These are phyloP conservation scores for Periophthalmus magnuspinnatus DNA, from an alignment of 2,797 vertebrate species.

Conservation along the genomic window DNA sequence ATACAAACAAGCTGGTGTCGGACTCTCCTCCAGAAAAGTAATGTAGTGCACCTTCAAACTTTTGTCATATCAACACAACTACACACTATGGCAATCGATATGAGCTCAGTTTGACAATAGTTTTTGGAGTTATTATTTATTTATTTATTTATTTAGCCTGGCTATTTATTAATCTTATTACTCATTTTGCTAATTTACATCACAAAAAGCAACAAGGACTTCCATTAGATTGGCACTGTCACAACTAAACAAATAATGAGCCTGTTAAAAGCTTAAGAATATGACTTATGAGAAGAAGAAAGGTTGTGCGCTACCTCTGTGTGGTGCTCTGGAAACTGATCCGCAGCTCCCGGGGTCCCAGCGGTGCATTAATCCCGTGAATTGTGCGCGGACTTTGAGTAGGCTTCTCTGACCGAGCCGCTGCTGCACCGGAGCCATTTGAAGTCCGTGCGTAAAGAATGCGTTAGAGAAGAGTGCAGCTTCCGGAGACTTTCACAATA, in stretches of 20 bases:
- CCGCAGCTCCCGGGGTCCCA: not conserved
- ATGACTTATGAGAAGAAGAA: not conserved
- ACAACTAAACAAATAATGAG: not conserved
- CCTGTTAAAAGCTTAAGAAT: not conserved
- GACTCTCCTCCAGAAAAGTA: no score
- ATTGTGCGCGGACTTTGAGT: not conserved
- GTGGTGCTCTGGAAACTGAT: not conserved
- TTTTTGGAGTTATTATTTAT: no score
- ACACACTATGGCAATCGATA: no score
- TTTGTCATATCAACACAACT: no score
- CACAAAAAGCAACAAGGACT: no score
- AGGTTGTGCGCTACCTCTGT: not conserved
- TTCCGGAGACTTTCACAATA: conserved; percentile 9
- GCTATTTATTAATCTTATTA: no score
- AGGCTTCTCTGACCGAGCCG: not conserved
- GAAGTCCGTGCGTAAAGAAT: not conserved
- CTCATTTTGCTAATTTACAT: no score
- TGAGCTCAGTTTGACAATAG: no score
- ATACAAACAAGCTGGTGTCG: no score
- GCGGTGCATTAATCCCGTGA: not conserved
- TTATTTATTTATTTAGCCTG: no score
- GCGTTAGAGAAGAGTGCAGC: not conserved
- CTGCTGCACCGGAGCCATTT: conserved; percentile 4
- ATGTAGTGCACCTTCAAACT: no score
- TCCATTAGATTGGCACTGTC: no score